Percentiles rank a stretch among this genome's conserved stretches.
phyloP scores from a whole-genome alignment of 1,140 invertebrate species.

The Frieseomelitta varia region DNA sequence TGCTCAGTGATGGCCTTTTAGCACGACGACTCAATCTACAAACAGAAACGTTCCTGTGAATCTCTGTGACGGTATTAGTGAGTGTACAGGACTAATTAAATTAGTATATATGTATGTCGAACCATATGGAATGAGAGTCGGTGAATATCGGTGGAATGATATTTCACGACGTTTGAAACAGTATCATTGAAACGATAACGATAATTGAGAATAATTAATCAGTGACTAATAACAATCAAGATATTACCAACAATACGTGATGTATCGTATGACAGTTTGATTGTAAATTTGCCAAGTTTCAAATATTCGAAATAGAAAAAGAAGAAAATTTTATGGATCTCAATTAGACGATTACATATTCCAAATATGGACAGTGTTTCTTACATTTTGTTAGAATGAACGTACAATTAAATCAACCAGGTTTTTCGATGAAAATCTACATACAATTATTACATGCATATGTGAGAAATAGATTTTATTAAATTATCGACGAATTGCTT shows the following conservation, averaged over 20 bases:
- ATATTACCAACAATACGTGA: rapidly evolving
- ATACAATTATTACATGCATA: too few species aligned
- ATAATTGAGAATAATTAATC: too few species aligned
- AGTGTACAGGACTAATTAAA: conserved; percentile 21
- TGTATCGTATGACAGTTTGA: background rate
- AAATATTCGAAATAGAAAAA: too few species aligned
- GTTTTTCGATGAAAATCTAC: too few species aligned
- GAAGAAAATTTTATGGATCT: too few species aligned
- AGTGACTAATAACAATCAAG: background rate
- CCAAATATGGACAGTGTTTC: too few species aligned
- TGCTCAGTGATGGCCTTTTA: conserved; percentile 89
- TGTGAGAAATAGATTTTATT: too few species aligned
- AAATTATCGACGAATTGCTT: too few species aligned
- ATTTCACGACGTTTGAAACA: background rate
- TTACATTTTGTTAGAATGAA: too few species aligned
- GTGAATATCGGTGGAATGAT: background rate
- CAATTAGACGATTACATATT: too few species aligned
- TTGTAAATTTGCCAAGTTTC: too few species aligned
- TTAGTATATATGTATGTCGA: conserved; percentile 1
- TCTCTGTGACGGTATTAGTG: background rate
- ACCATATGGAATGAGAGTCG: background rate
- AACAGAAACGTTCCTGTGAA: conserved; percentile 49
- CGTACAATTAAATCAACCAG: too few species aligned
- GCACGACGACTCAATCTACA: conserved; percentile 83
- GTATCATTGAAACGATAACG: background rate